phyloP scores from a whole-genome alignment of 2,797 vertebrate genomes.

The Fundulus diaphanus region DNA sequence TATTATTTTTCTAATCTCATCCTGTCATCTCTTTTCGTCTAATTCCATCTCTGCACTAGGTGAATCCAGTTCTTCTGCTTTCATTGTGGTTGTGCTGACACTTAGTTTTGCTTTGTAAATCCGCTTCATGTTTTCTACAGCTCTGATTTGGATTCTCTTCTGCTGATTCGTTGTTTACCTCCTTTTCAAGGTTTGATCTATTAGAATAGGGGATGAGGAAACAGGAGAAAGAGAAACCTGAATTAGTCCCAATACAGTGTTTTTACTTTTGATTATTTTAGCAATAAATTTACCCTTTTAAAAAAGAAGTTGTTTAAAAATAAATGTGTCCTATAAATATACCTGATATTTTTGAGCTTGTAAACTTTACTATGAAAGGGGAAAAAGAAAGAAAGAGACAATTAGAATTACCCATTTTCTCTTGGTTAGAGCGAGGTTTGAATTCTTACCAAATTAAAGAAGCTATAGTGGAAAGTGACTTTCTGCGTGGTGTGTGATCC shows the following conservation, averaged over 20 bases:
- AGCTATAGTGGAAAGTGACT: constrained; percentile 36
- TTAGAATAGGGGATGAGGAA: constrained; percentile 44
- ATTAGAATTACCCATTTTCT: constrained; percentile 18
- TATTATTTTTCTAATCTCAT: constrained; percentile 71
- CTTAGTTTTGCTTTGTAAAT: constrained; percentile 63
- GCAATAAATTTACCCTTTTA: constrained; percentile 24
- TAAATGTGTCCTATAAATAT: background rate
- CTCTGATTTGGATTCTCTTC: constrained; percentile 50
- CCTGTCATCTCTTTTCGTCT: constrained; percentile 67
- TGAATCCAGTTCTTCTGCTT: constrained; percentile 69
- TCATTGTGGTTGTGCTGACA: constrained; percentile 53
- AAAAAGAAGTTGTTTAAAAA: constrained; percentile 8
- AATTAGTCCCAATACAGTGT: constrained; percentile 17
- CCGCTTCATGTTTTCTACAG: constrained; percentile 47
- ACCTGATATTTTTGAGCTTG: background rate
- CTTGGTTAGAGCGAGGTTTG: constrained; percentile 30
- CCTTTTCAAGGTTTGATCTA: constrained; percentile 42
- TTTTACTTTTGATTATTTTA: constrained; percentile 16
- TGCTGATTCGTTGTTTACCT: constrained; percentile 58
- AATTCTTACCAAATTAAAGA: constrained; percentile 44
- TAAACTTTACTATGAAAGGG: background rate
- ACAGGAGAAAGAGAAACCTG: constrained; percentile 17
- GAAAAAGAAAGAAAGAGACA: constrained; percentile 10
- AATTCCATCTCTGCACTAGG: constrained; percentile 60
- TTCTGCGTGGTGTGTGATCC: constrained; percentile 56